Percentiles rank a stretch among this genome's conserved stretches.
phyloP scores from a whole-genome alignment of 2,888 invertebrate genomes.

The Thalpophila matura region DNA sequence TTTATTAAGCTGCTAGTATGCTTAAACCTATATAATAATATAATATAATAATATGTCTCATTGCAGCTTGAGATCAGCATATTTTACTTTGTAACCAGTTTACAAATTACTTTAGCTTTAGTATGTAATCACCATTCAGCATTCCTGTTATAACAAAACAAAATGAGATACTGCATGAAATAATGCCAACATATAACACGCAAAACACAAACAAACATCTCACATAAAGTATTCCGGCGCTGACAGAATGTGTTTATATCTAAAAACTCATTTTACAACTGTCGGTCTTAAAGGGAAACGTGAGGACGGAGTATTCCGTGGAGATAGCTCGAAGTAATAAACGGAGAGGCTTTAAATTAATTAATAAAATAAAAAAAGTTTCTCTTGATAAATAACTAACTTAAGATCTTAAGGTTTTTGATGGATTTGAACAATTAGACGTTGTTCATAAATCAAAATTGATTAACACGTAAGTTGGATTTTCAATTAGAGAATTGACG shows the following conservation, averaged over 20 bases:
- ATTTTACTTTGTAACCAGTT: no score
- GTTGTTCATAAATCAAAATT: slow-evolving; percentile 20
- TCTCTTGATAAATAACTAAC: slow-evolving; percentile 15
- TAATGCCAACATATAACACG: slow-evolving; percentile 4
- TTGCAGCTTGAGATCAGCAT: no score
- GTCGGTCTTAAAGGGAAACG: slow-evolving; percentile 26
- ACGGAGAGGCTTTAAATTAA: slow-evolving; percentile 33
- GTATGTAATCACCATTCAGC: neutral
- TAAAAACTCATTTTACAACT: slow-evolving; percentile 59
- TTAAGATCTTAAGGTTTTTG: slow-evolving; percentile 12
- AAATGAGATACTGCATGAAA: neutral
- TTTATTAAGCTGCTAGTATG: no score
- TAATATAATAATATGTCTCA: no score
- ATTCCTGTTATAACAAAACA: neutral
- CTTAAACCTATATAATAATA: no score
- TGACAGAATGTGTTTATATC: slow-evolving; percentile 49
- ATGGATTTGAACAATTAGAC: slow-evolving; percentile 29
- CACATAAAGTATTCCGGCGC: slow-evolving; percentile 30
- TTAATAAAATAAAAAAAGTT: slow-evolving; percentile 25
- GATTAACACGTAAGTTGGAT: slow-evolving; percentile 9
- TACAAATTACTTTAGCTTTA: no score
- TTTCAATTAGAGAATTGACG: slow-evolving; percentile 16
- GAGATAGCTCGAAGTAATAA: slow-evolving; percentile 21
- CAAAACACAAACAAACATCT: slow-evolving; percentile 12
- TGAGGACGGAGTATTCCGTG: slow-evolving; percentile 4